Conservation (phyloP, 2,888 invertebrate genomes). For the Lithodes maja region DNA sequence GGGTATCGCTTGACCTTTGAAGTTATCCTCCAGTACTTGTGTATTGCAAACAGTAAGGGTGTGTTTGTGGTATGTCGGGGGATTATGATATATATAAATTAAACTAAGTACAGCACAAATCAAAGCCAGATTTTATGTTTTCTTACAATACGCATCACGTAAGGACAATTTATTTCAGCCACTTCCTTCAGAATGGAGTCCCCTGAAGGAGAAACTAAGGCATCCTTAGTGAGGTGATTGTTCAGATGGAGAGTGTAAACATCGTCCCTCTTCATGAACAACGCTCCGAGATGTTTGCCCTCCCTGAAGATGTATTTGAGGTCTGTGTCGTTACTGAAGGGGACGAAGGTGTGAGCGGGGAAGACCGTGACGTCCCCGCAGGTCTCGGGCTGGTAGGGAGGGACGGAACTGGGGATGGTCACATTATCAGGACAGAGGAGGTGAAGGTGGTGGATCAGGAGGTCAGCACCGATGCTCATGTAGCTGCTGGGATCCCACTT, state of each 20-base stretch:
- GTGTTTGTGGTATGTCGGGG: too few species aligned
- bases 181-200: constrained; percentile 1
- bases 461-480: constrained; percentile 49
- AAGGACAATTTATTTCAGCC: constrained; percentile 19
- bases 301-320: constrained; percentile 25
- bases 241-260: constrained; percentile 18
- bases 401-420: constrained; percentile 17
- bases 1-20: too few species aligned
- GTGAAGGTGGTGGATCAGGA: constrained; percentile 39
- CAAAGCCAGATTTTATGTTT: neutral
- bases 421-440: constrained; percentile 38
- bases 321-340: constrained; percentile 35
- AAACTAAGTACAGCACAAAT: too few species aligned
- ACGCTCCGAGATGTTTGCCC: neutral
- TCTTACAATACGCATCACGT: neutral
- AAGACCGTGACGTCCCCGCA: constrained; percentile 41
- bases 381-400: constrained; percentile 15
- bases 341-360: constrained; percentile 26
- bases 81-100: too few species aligned
- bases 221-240: constrained; percentile 5
- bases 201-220: neutral
- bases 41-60: too few species aligned
- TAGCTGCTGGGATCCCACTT: constrained; percentile 13
- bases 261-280: neutral
- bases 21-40: too few species aligned